A percentile compares a stretch with the other conserved stretches of the same genome.
Conservation (phyloP, 2,888 invertebrate genomes). For the Andrena minutula region DNA sequence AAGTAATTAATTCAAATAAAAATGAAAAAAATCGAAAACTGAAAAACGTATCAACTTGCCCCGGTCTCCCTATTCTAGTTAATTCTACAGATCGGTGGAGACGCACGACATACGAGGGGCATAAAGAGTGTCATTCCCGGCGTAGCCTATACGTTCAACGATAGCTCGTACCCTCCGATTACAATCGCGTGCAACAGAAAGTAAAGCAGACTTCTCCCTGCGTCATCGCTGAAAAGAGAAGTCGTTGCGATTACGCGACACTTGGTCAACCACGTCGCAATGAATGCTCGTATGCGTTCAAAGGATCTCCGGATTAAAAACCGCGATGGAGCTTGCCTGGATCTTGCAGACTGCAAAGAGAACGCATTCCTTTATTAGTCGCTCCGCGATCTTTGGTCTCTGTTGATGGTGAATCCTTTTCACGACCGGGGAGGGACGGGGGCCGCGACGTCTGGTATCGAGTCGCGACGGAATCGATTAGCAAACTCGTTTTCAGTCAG, state of each 20-base stretch:
- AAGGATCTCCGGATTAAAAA: conserved; percentile 24
- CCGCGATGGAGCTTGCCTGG: conserved; percentile 1
- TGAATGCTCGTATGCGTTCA: not conserved
- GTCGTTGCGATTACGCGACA: conserved; percentile 9
- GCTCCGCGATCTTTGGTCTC: not conserved
- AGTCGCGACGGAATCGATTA: conserved; percentile 75
- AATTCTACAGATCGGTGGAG: too few species aligned
- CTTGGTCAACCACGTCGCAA: not conserved
- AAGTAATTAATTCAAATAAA: too few species aligned
- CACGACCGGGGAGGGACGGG: conserved; percentile 12
- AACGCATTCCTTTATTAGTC: conserved; percentile 12
- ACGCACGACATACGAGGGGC: not conserved
- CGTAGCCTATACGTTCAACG: not conserved
- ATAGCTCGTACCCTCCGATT: not conserved
- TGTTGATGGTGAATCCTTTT: conserved; percentile 11
- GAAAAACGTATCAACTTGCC: too few species aligned
- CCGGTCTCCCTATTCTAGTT: too few species aligned
- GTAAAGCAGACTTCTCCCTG: not conserved
- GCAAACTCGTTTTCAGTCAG: conserved; percentile 59
- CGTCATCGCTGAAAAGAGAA: not conserved
- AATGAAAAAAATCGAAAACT: too few species aligned
- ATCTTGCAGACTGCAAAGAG: conserved; percentile 7
- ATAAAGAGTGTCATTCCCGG: not conserved
- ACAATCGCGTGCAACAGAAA: too few species aligned
- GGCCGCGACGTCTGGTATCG: conserved; percentile 34